Evolutionary conservation across 2,888 invertebrate species (phyloP).

Genomic region (Clitarchus hookeri): DNA sequence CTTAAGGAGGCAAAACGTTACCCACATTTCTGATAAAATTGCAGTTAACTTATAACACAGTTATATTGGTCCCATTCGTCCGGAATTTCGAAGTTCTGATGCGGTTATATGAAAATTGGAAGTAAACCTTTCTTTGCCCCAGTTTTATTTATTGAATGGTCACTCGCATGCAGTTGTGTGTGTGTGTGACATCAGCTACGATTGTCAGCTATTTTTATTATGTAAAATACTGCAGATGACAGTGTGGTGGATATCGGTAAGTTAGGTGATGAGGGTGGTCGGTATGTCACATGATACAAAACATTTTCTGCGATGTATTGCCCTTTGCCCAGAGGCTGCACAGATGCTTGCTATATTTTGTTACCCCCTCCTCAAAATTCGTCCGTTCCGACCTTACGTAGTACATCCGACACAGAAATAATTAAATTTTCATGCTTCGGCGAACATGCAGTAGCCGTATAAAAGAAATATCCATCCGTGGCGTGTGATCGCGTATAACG

Average conservation of each 20-base stretch:
- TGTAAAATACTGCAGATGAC: background rate
- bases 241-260: background rate
- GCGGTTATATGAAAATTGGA: background rate
- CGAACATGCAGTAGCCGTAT: background rate
- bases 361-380: background rate
- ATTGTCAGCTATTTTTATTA: background rate
- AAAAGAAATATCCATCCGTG: background rate
- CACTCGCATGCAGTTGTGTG: background rate
- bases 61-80: background rate
- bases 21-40: no score
- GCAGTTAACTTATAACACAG: no score
- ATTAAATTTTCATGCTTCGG: constrained; percentile 5
- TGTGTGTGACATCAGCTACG: background rate
- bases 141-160: background rate
- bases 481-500: no score
- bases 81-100: background rate
- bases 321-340: background rate
- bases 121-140: background rate
- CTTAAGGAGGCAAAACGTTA: no score
- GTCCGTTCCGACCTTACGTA: no score
- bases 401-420: background rate
- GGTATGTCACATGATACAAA: no score
- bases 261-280: background rate
- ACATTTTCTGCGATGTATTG: no score
- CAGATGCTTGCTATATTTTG: background rate